Conservation (phyloP, 2,113 vertebrate species). For the Bubalus kerabau region DNA sequence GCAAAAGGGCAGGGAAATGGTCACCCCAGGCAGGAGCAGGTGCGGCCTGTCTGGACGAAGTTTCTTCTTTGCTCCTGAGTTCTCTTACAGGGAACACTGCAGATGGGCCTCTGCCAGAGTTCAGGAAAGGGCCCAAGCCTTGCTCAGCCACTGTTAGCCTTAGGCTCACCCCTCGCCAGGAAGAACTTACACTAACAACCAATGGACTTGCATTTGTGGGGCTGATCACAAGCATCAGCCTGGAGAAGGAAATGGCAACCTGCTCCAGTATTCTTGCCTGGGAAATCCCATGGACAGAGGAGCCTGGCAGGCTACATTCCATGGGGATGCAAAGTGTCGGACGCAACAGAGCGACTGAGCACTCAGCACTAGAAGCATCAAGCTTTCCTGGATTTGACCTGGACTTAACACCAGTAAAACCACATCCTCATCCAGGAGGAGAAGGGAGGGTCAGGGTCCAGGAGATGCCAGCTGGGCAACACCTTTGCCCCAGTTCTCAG, state of each 20-base stretch:
- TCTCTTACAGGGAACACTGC: background rate
- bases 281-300: background rate
- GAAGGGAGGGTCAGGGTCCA: background rate
- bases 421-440: background rate
- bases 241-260: background rate
- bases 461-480: background rate
- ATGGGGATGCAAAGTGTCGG: background rate
- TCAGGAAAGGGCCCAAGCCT: background rate
- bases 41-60: background rate
- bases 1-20: background rate
- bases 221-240: background rate
- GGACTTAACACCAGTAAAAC: background rate
- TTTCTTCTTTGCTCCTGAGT: background rate
- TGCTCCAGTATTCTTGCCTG: background rate
- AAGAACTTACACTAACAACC: background rate
- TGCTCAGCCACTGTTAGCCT: background rate
- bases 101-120: background rate
- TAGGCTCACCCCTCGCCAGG: background rate
- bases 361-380: background rate
- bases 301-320: background rate
- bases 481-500: background rate
- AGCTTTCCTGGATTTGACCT: background rate
- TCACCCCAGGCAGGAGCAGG: background rate
- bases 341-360: background rate
- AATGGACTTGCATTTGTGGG: no score